A percentile compares a stretch with the other conserved stretches of the same genome.
Evolutionary conservation across 37 sponge, comb jelly and placozoan genomes (phyloP).

Genomic region (Bolinopsis microptera): DNA sequence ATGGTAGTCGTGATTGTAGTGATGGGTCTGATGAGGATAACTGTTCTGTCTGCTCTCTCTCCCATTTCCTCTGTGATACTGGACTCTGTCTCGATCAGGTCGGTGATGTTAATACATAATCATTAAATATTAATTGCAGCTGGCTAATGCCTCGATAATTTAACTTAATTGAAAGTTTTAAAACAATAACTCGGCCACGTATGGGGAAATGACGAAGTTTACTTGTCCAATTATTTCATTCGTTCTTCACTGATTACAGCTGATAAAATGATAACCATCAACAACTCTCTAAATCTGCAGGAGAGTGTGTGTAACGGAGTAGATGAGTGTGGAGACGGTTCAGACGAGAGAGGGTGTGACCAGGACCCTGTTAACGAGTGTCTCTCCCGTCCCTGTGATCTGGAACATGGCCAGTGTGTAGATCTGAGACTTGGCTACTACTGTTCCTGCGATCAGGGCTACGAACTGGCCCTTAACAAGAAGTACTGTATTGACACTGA

Average conservation of each 20-base stretch:
- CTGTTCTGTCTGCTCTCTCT: background rate
- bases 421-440: slow-evolving; percentile 40
- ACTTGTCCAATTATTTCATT: no score
- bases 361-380: background rate
- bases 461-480: slow-evolving; percentile 35
- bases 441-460: slow-evolving; percentile 55
- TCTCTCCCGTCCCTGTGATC: background rate
- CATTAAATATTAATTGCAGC: background rate
- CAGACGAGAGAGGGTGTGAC: slow-evolving; percentile 39
- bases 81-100: slow-evolving; percentile 16
- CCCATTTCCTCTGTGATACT: background rate
- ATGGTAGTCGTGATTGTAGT: slow-evolving; percentile 17
- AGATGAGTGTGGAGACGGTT: slow-evolving; percentile 30
- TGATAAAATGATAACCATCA: no score
- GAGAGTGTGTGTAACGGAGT: slow-evolving; percentile 6
- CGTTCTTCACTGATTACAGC: no score
- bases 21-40: slow-evolving; percentile 31
- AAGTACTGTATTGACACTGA: slow-evolving; percentile 54
- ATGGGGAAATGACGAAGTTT: no score
- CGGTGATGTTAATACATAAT: background rate
- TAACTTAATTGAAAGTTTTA: background rate
- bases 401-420: slow-evolving; percentile 24
- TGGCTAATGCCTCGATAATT: background rate
- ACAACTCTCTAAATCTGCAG: no score
- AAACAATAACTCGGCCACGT: no score